Evolutionary conservation across 2,888 invertebrate species (phyloP).

Genomic region (Shargacucullia verbasci): DNA sequence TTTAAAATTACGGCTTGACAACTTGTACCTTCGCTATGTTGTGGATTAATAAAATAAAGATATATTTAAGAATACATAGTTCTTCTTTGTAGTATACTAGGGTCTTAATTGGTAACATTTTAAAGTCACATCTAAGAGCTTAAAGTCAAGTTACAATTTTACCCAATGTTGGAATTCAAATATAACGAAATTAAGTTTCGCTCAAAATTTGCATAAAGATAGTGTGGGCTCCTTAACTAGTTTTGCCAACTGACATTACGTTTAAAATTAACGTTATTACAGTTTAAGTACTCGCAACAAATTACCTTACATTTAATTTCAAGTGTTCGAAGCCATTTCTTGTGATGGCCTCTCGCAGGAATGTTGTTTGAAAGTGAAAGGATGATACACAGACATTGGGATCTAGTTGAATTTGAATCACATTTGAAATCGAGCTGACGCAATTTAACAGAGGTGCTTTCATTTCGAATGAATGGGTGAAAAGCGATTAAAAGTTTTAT

Average conservation of each 20-base stretch:
- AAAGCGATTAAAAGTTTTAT: conserved; percentile 55
- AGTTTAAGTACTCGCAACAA: conserved; percentile 44
- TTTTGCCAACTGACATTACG: conserved; percentile 51
- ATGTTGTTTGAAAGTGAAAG: conserved; percentile 74
- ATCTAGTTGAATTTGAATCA: conserved; percentile 62
- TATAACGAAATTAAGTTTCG: conserved; percentile 55
- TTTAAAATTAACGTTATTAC: conserved; percentile 48
- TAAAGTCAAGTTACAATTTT: conserved; percentile 55
- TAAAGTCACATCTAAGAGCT: conserved; percentile 25
- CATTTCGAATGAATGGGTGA: conserved; percentile 56
- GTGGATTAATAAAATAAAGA: too few species aligned
- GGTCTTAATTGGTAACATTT: neutral
- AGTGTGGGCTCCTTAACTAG: conserved; percentile 55
- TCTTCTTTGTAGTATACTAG: too few species aligned
- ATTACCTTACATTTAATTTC: conserved; percentile 48
- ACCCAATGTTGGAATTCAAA: conserved; percentile 46
- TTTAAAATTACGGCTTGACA: too few species aligned
- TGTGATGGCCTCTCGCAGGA: conserved; percentile 31
- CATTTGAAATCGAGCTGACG: conserved; percentile 56
- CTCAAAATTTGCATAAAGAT: conserved; percentile 57
- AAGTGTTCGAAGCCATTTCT: conserved; percentile 37
- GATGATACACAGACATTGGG: conserved; percentile 51
- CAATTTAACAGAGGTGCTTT: conserved; percentile 64
- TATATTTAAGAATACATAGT: too few species aligned
- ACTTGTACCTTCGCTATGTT: too few species aligned